These are phyloP conservation scores for Macaria notata DNA, from an alignment of 2,888 invertebrate species.

Conservation along the genomic window DNA sequence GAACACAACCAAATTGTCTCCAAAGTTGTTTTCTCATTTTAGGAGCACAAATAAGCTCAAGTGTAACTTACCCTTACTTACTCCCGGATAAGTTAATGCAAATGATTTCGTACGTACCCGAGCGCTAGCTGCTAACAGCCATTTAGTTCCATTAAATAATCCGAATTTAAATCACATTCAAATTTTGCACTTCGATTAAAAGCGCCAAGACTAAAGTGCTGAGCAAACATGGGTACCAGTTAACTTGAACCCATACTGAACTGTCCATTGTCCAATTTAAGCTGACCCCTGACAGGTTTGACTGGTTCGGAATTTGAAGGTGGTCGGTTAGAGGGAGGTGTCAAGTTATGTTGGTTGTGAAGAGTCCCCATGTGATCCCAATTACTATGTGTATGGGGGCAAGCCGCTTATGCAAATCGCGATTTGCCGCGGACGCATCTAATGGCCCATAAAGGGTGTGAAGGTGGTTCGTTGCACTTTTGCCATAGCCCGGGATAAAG, in stretches of 20 bases:
- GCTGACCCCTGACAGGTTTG: constrained; percentile 39
- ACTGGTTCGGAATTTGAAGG: constrained; percentile 30
- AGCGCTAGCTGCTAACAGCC: constrained; percentile 47
- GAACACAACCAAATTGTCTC: too few relatives aligned
- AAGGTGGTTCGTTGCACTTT: constrained; percentile 65
- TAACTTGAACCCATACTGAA: constrained; percentile 65
- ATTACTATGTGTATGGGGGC: constrained; percentile 77
- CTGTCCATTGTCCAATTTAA: constrained; percentile 50
- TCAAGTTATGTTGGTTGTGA: constrained; percentile 57
- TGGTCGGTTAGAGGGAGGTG: constrained; percentile 33
- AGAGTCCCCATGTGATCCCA: constrained; percentile 68
- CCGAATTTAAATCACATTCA: constrained; percentile 77
- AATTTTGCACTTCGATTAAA: constrained; percentile 80
- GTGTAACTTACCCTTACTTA: too few relatives aligned
- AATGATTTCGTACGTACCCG: constrained; percentile 55
- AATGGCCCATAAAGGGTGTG: constrained; percentile 68
- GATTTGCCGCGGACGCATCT: constrained; percentile 78
- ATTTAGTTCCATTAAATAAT: constrained; percentile 67
- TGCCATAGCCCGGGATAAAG: constrained; percentile 38
- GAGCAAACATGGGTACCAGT: constrained; percentile 68
- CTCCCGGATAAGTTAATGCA: constrained; percentile 58
- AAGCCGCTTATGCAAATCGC: constrained; percentile 82
- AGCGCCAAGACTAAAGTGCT: constrained; percentile 75
- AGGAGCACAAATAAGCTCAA: too few relatives aligned
- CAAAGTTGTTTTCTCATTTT: too few relatives aligned